Conservation (phyloP, 2,113 vertebrate species). For the Corythoichthys haematopterus region DNA sequence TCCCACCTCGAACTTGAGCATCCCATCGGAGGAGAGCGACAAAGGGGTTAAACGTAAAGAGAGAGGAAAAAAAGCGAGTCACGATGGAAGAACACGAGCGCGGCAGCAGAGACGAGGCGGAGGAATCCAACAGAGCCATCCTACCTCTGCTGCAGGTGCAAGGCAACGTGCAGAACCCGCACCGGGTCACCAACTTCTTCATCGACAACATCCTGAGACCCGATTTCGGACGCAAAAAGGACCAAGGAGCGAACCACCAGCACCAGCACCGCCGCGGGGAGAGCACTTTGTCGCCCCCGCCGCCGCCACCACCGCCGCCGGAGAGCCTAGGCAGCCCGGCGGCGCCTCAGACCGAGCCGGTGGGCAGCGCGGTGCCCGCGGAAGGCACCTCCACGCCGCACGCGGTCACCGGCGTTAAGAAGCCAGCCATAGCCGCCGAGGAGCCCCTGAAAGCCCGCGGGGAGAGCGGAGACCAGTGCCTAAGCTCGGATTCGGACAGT, state of each 20-base stretch:
- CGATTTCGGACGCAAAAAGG: conserved; percentile 88
- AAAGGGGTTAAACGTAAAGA: conserved; percentile 17
- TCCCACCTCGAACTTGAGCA: background rate
- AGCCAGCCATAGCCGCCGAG: conserved; percentile 74
- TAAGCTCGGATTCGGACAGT: conserved; percentile 95
- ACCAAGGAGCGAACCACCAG: conserved; percentile 49
- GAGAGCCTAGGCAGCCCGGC: conserved; percentile 71
- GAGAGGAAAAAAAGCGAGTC: conserved; percentile 73
- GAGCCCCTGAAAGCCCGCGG: conserved; percentile 78
- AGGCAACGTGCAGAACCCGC: conserved; percentile 80
- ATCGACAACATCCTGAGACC: conserved; percentile 94
- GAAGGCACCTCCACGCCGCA: conserved; percentile 81
- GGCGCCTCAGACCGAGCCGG: conserved; percentile 67
- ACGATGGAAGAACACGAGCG: conserved; percentile 89
- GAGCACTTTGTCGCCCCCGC: conserved; percentile 45
- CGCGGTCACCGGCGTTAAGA: conserved; percentile 74
- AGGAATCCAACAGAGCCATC: conserved; percentile 76
- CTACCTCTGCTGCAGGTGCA: conserved; percentile 78
- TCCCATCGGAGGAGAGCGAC: background rate
- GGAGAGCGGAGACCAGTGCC: conserved; percentile 82
- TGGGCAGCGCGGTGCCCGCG: conserved; percentile 70
- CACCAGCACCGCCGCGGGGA: conserved; percentile 54
- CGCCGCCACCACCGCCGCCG: conserved; percentile 39
- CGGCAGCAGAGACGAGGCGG: conserved; percentile 75
- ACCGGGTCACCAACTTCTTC: conserved; percentile 94